A percentile compares a stretch with the other conserved stretches of the same genome.
Conservation (phyloP, 2,113 vertebrate genomes). For the Syngnathus scovelli region DNA sequence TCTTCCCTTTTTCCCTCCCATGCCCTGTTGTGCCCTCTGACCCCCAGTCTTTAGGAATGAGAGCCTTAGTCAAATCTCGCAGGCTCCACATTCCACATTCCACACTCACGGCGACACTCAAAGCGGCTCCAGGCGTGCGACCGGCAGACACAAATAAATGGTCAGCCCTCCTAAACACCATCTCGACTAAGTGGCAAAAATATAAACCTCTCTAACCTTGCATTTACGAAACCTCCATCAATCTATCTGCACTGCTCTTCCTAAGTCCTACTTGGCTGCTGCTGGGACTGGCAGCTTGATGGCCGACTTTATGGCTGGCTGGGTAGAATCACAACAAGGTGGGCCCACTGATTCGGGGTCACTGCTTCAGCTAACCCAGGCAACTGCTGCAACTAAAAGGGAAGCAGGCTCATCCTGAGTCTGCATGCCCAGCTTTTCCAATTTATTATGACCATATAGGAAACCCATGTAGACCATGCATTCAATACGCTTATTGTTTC, state of each 20-base stretch:
- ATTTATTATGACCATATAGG: conserved; percentile 1
- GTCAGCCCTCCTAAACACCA: neutral
- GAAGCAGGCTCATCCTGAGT: conserved; percentile 51
- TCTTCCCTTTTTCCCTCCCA: conserved; percentile 23
- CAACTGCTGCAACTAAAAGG: conserved; percentile 51
- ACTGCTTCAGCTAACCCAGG: conserved; percentile 57
- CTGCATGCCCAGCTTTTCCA: conserved; percentile 55
- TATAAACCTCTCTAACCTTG: conserved; percentile 4
- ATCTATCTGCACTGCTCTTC: conserved; percentile 14
- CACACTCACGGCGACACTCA: conserved; percentile 26
- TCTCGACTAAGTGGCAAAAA: neutral
- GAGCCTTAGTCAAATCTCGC: conserved; percentile 44
- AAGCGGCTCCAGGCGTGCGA: neutral
- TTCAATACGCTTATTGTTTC: neutral
- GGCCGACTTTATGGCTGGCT: conserved; percentile 66
- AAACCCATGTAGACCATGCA: neutral
- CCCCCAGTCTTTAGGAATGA: conserved; percentile 47
- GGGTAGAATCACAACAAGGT: conserved; percentile 65
- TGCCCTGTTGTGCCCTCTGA: conserved; percentile 59
- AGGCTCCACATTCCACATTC: conserved; percentile 64
- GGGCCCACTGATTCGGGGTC: conserved; percentile 68
- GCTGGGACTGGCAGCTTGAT: conserved; percentile 40
- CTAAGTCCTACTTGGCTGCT: conserved; percentile 19
- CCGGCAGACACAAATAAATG: neutral
- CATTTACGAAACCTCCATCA: conserved; percentile 14